A percentile compares a stretch with the other conserved stretches of the same genome.
Evolutionary conservation across 2,113 vertebrate genomes (phyloP).

Genomic region (Lathamus discolor): DNA sequence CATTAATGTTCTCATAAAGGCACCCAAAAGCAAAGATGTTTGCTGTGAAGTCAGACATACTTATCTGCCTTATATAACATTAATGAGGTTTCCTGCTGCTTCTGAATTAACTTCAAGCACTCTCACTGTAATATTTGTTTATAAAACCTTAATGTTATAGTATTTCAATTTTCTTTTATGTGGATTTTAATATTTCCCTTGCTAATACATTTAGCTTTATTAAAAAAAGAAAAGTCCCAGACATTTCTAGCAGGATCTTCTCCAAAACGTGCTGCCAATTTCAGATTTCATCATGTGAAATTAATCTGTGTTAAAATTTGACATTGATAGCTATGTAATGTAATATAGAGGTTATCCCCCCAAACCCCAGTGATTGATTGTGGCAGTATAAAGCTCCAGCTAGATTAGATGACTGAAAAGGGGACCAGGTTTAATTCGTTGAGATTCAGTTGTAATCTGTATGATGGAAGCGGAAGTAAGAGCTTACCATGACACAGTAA

Average conservation of each 20-base stretch:
- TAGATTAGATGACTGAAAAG: not conserved
- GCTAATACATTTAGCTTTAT: constrained; percentile 55
- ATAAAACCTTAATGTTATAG: constrained; percentile 42
- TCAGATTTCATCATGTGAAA: constrained; percentile 33
- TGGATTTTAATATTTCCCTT: constrained; percentile 68
- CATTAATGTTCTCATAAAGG: constrained; percentile 43
- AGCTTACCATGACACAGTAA: not conserved
- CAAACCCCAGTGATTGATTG: not conserved
- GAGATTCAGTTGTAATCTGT: not conserved
- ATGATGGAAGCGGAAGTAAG: not conserved
- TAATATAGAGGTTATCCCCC: not conserved
- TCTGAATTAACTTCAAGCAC: constrained; percentile 70
- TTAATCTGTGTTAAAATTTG: not conserved
- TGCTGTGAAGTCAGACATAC: constrained; percentile 48
- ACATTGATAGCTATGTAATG: not conserved
- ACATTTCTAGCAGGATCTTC: constrained; percentile 29
- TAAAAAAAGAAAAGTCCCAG: not conserved
- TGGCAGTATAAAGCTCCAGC: not conserved
- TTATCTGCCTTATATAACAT: constrained; percentile 60
- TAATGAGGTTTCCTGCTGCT: constrained; percentile 42
- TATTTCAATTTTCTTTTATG: constrained; percentile 58
- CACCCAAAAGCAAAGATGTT: constrained; percentile 43
- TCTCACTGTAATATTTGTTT: constrained; percentile 27
- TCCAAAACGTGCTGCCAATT: constrained; percentile 14
- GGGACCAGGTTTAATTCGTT: not conserved